phyloP scores from a whole-genome alignment of 2,797 vertebrate genomes.

The Tolypeutes matacus region DNA sequence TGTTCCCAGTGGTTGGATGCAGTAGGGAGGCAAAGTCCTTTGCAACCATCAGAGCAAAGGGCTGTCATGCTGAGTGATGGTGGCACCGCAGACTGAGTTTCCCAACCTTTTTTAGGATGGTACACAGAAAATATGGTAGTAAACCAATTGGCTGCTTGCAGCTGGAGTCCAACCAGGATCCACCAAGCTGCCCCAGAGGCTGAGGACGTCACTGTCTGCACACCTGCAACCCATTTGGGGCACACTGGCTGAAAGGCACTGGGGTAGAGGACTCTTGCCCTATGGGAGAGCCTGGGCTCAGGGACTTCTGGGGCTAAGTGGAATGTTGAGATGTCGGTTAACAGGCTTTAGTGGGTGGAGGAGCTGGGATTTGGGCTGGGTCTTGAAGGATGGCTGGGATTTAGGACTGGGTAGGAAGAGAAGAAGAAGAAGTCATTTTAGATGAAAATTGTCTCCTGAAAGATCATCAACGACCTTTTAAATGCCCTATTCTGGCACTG shows the following conservation, averaged over 20 bases:
- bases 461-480: background rate
- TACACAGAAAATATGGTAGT: background rate
- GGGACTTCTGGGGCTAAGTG: background rate
- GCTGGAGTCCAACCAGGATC: background rate
- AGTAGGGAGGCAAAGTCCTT: background rate
- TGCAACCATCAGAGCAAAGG: background rate
- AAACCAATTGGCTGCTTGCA: background rate
- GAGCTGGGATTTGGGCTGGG: background rate
- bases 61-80: background rate
- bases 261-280: background rate
- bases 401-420: background rate
- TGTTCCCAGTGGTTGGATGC: background rate
- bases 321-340: background rate
- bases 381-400: background rate
- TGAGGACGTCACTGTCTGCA: background rate
- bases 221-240: background rate
- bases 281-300: fast-evolving
- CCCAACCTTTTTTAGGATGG: background rate
- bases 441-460: background rate
- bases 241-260: background rate
- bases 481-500: background rate
- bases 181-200: background rate
- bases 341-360: background rate
- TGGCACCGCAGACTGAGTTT: background rate
- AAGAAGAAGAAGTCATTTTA: background rate